These are phyloP conservation scores for Dromius quadrimaculatus DNA, from an alignment of 2,888 invertebrate genomes.

Conservation along the genomic window DNA sequence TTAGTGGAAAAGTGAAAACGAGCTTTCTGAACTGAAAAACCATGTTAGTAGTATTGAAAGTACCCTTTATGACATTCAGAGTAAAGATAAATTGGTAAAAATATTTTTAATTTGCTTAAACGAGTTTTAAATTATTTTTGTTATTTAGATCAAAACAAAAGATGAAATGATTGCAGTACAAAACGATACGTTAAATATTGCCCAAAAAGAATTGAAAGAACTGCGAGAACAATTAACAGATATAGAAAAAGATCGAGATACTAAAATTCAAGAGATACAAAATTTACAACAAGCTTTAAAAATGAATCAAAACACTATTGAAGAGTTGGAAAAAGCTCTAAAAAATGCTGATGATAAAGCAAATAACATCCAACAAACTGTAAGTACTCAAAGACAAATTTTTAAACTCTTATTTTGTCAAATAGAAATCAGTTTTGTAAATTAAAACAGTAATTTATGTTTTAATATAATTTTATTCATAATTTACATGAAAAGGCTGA, in stretches of 20 bases:
- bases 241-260: conserved; percentile 35
- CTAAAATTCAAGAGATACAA: conserved; percentile 57
- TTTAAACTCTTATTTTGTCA: conserved; percentile 35
- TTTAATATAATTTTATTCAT: background rate
- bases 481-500: conserved; percentile 60
- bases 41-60: conserved; percentile 15
- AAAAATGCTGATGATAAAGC: conserved; percentile 60
- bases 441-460: background rate
- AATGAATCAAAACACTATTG: conserved; percentile 56
- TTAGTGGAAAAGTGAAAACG: conserved; percentile 9
- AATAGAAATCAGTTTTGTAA: background rate
- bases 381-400: too few relatives aligned
- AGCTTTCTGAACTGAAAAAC: background rate
- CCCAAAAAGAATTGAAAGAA: conserved; percentile 58
- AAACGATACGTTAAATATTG: conserved; percentile 57
- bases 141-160: conserved; percentile 56
- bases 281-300: conserved; percentile 58
- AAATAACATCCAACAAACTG: conserved; percentile 62
- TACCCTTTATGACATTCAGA: conserved; percentile 4
- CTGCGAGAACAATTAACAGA: conserved; percentile 46
- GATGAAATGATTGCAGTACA: conserved; percentile 59
- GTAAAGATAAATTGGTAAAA: conserved; percentile 25
- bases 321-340: conserved; percentile 60
- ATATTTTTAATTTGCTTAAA: background rate
- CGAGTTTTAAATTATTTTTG: background rate